These are phyloP conservation scores for Tichodroma muraria DNA, from an alignment of 2,113 vertebrate species.

Conservation along the genomic window DNA sequence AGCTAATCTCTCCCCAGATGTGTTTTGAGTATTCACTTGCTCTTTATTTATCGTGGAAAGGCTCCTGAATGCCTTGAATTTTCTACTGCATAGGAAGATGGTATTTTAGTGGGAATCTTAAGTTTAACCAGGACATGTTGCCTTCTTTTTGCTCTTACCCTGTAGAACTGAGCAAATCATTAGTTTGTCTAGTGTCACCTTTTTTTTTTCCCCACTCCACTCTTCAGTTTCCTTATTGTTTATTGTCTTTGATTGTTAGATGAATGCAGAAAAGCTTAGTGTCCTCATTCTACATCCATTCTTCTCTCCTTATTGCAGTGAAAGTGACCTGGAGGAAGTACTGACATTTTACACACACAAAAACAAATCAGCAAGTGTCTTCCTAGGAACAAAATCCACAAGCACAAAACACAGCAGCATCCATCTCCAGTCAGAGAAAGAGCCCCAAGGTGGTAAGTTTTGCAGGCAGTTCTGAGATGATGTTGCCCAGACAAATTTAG, in stretches of 20 bases:
- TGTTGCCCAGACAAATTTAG: not conserved
- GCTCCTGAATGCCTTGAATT: not conserved
- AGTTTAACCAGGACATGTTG: not conserved
- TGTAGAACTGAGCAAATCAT: not conserved
- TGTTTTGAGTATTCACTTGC: not conserved
- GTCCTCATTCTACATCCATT: not conserved
- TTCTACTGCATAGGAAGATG: not conserved
- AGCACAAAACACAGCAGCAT: slow-evolving; percentile 57
- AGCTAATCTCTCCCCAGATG: not conserved
- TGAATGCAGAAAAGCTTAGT: not conserved
- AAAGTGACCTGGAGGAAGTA: slow-evolving; percentile 90
- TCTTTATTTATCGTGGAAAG: not conserved
- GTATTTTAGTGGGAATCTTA: not conserved
- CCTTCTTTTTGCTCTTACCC: not conserved
- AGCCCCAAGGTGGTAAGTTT: slow-evolving; percentile 74
- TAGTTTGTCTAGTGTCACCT: not conserved
- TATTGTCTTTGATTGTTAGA: not conserved
- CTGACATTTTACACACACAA: slow-evolving; percentile 94
- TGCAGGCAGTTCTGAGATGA: not conserved
- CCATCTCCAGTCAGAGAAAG: slow-evolving; percentile 43
- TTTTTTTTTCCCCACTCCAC: not conserved
- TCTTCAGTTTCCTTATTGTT: not conserved
- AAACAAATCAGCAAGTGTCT: slow-evolving; percentile 88
- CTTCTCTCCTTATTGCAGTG: slow-evolving; percentile 74
- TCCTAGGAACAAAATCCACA: slow-evolving; percentile 79